Conservation (phyloP, 2,888 invertebrate species). For the Melanophora roralis region DNA sequence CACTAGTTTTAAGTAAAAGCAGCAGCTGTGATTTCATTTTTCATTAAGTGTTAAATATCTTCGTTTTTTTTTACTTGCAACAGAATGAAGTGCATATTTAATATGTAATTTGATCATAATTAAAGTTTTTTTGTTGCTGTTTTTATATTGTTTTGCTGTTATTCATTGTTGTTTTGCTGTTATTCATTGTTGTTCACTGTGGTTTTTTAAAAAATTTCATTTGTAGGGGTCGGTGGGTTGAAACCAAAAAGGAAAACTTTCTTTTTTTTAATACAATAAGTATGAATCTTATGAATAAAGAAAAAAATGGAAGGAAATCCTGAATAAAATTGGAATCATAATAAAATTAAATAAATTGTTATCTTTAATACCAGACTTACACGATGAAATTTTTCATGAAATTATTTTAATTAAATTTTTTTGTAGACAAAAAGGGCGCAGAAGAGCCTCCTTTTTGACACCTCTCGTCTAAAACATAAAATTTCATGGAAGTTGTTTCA, state of each 20-base stretch:
- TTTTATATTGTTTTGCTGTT: too few species aligned
- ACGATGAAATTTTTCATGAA: too few species aligned
- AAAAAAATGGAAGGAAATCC: not conserved
- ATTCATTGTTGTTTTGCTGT: constrained; percentile 15
- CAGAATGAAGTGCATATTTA: constrained; percentile 24
- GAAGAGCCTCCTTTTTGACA: too few species aligned
- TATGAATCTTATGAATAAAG: too few species aligned
- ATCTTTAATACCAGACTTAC: too few species aligned
- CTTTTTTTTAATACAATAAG: not conserved
- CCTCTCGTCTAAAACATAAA: too few species aligned
- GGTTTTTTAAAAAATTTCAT: constrained; percentile 14
- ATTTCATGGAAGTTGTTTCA: too few species aligned
- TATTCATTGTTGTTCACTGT: constrained; percentile 28
- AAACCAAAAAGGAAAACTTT: constrained; percentile 32
- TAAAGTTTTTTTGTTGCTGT: constrained; percentile 37
- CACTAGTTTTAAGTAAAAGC: constrained; percentile 4
- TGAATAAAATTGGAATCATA: too few species aligned
- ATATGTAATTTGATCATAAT: constrained; percentile 57
- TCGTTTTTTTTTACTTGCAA: not conserved
- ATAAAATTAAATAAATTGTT: too few species aligned
- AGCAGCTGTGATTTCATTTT: constrained; percentile 59
- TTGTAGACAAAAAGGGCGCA: too few species aligned
- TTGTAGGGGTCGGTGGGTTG: not conserved
- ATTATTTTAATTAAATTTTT: too few species aligned
- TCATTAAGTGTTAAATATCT: constrained; percentile 55